Base-by-base conservation (phyloP, 2,888 invertebrate species). In the Glyphotaelius pellucidus region DNA sequence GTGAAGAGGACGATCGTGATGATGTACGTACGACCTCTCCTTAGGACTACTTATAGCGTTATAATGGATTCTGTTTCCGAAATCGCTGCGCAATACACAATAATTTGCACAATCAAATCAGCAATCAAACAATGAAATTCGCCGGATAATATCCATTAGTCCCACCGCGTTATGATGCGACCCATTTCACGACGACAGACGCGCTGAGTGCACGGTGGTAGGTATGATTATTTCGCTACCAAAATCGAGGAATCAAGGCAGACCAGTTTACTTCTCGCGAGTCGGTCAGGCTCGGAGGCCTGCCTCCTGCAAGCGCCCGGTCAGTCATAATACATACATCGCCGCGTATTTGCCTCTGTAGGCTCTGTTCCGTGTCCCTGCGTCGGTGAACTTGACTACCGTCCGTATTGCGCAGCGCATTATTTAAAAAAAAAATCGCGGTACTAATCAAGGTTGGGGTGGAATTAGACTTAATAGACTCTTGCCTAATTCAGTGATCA, bases 211-310 rank as follows among this genome's bases (percentile, higher is more conserved):
- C 87, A 87, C 87, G 15, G 31, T n/a, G 67, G 30, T 52, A 47
- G 67, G 19, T 79, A 35, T 88, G 47, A n/a, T 67, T 25, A 31
- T 84, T 38, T 32, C 30, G 38, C 85, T 52, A 32, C 85, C 86
- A 80, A 86, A 90, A 90, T 79, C 52, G 85, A 67, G 84, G 85
- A 67, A 90, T 85, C 90, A 90, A 90, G 90, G 90, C 15, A 86
- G 79, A 90, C 90, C 90, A 86, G 90, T 90, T 90, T 79, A 67
- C 90, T 38, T 38, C 19, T 47, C 47, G 85, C 42, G 38, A 80
- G 86, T 35, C 86, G 86, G 31, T 42, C 90, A 32, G 38, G 42
- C 81, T 90, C 79, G 81, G 32, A 90, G 52, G 87, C 35, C 15
- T 85, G 38, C 80, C 90, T 38, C 80, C 80, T 79, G 38, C 38